Base-by-base conservation (phyloP, 1,140 invertebrate genomes). In the Potamilus streckersoni region DNA sequence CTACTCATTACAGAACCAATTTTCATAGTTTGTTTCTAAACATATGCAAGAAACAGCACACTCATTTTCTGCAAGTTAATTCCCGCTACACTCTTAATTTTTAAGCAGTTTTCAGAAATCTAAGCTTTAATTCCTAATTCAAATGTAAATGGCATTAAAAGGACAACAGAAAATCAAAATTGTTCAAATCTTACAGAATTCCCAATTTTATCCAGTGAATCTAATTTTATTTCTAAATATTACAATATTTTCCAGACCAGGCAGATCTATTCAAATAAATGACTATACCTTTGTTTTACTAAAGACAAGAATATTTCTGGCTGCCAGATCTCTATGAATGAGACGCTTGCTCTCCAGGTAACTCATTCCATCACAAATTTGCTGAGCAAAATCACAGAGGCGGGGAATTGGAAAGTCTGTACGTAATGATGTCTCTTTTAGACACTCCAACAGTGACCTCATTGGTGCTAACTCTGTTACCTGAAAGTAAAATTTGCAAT, bases 311-410 rank as follows among this genome's bases (percentile, higher is more conserved):
- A 98, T 97, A 91, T 99, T 99, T 74, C 97, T 92, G 16, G 97
- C 96, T 23, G 97, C 97, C 79, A 99, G 92, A 89, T 98, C 97
- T 85, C 96, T 94, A 89, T 99, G 97, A 86, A 98, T 98, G 60
- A 98, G 92, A 87, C 96, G 92, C 91, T 98, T 98, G 69, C 93
- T 94, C 91, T 98, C 97, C 69, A 98, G 91, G 91, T 98, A 99
- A 81, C 94, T 93, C 97, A 98, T 98, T 27, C 97, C 97, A 91
- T 98, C 96, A 88, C 96, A 96, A 61, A 99, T 97, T 91, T 99
- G 97, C 79, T 96, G 92, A 19, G 96, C 94, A 90, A 98, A 98
- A 88, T 97, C 95, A 81, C 89, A 91, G 23, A 92, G 83, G 23
- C 84, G 78, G 17, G 87, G 83, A 31, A 99, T 94, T 6, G 96